Percentiles rank a stretch among this genome's conserved stretches.
Evolutionary conservation across 1,140 invertebrate genomes (phyloP).

Genomic region (Lepidostoma basale): DNA sequence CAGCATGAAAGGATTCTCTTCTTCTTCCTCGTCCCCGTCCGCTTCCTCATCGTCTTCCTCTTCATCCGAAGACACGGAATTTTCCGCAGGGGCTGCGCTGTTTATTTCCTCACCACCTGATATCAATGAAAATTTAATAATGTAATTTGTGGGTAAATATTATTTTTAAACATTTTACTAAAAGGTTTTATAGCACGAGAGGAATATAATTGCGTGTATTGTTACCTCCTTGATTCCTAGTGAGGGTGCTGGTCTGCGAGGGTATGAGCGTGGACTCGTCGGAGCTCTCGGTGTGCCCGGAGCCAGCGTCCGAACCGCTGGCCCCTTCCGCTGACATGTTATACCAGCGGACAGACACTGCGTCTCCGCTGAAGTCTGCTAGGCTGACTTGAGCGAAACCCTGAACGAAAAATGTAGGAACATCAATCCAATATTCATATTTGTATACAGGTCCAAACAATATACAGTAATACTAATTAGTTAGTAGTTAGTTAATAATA

Average conservation of each 20-base stretch:
- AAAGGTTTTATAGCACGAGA: neutral
- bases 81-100: slow-evolving; percentile 13
- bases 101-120: slow-evolving; percentile 19
- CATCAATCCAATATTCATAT: too few relatives aligned
- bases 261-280: slow-evolving; percentile 97
- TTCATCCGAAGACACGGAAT: slow-evolving; percentile 49
- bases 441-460: too few relatives aligned
- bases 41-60: slow-evolving; percentile 63
- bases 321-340: slow-evolving; percentile 71
- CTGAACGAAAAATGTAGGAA: slow-evolving; percentile 61
- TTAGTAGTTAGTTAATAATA: too few relatives aligned
- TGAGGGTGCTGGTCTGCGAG: slow-evolving; percentile 93
- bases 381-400: slow-evolving; percentile 94
- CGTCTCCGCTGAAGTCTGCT: slow-evolving; percentile 89
- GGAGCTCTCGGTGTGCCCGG: slow-evolving; percentile 84
- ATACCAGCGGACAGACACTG: slow-evolving; percentile 88
- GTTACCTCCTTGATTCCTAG: slow-evolving; percentile 79
- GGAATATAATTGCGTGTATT: neutral
- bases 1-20: too few relatives aligned
- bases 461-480: too few relatives aligned
- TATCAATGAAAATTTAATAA: neutral
- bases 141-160: neutral
- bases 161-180: neutral
- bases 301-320: slow-evolving; percentile 49
- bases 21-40: slow-evolving; percentile 67